phyloP scores from a whole-genome alignment of 1,140 invertebrate species.

The Listronotus bonariensis region DNA sequence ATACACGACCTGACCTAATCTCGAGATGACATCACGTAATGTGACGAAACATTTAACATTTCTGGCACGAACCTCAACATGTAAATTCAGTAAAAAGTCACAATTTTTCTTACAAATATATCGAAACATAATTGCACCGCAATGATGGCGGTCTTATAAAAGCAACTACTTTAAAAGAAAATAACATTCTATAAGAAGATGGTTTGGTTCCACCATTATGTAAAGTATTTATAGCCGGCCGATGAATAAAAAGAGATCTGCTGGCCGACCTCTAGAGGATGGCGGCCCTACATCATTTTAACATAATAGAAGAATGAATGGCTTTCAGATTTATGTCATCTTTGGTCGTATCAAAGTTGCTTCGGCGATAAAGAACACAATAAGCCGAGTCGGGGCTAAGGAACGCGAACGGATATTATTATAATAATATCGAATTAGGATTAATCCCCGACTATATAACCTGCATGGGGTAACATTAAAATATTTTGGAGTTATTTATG shows the following conservation, averaged over 20 bases:
- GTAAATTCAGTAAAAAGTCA: no score
- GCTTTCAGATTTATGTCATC: slow-evolving; percentile 54
- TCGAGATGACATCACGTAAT: no score
- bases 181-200: slow-evolving; percentile 37
- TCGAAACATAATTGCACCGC: no score
- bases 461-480: no score
- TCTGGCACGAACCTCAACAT: no score
- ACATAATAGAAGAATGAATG: slow-evolving; percentile 54
- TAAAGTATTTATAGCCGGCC: slow-evolving; percentile 44
- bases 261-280: slow-evolving; percentile 37
- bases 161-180: slow-evolving; percentile 5
- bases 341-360: slow-evolving; percentile 52
- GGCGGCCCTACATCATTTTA: slow-evolving; percentile 52
- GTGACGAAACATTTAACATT: no score
- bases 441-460: no score
- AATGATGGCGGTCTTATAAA: neutral
- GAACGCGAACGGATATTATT: slow-evolving; percentile 39
- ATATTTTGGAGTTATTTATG: no score
- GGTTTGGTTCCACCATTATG: slow-evolving; percentile 45
- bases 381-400: slow-evolving; percentile 33
- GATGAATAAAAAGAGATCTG: slow-evolving; percentile 48
- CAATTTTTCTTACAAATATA: no score
- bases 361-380: slow-evolving; percentile 46
- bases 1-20: no score
- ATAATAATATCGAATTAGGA: slow-evolving; percentile 17